Base-by-base conservation (phyloP, 1,140 invertebrate species). In the Drosophila santomea region DNA sequence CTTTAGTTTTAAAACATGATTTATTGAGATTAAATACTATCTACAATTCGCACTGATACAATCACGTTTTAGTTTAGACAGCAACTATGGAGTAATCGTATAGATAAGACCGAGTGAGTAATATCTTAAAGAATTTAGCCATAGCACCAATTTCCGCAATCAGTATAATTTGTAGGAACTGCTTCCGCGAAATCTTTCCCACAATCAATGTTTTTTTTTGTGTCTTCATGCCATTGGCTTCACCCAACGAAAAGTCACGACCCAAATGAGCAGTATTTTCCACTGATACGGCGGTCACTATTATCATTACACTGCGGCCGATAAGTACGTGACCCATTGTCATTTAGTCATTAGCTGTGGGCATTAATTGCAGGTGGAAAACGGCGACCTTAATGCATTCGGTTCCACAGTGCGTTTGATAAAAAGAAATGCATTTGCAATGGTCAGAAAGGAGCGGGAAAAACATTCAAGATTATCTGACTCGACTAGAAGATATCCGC, bases 351-450 rank as follows among this genome's bases (percentile, higher is more conserved):
- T 64, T 61, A 64, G 78, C 82, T 80, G 59, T 74, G 75, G 73
- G 63, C 81, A 66, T 78, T 84, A 84, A 84, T 85, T 77, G 74
- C 80, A 63, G 56, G 54, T 59, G 44, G 43, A 58, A 78, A 67
- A 64, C 47, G 57, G 32, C 60, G 61, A 57, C 72, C 76, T 63
- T 84, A 84, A 84, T 86, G 82, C 67, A 62, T 60, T 79, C 61
- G 47, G 75, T 69, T 54, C 63, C 82, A 82, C 83, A 68, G 71
- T 68, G 78, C 78, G 17, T n/a, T 15, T 78, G 79, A 82, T 82
- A 85, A 38, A 51, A 32, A 63, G 35, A 79, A 62, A 66, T 78
- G 73, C 64, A 84, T 72, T 84, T 47, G 50, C 57, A 61, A 48
- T 41, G 73, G 15, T 17, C 4, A 32, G 11, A 74, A 23, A 17